Base-by-base conservation (phyloP, 2,113 vertebrate species). In the Apodemus speciosus region DNA sequence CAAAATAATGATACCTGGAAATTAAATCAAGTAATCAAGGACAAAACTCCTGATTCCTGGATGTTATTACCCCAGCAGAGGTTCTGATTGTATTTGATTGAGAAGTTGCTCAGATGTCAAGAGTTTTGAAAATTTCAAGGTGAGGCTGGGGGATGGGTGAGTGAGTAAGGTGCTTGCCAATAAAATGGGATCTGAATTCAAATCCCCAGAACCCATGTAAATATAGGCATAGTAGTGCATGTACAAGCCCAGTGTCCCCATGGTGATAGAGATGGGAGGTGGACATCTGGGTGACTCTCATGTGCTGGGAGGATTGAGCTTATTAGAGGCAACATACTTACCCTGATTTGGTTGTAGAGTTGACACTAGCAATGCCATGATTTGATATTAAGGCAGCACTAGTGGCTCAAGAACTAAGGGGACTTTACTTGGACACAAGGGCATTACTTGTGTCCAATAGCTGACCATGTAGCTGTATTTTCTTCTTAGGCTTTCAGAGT, bases 1-100 rank as follows among this genome's bases (percentile, higher is more conserved):
- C 27, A 76, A 86, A 75, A 91, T 81, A 85, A 43, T 35, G n/a
- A 56, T 68, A 69, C 25, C 38, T 93, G 18, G 69, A 92, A 90
- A 4, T 85, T 40, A 83, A 53, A 6, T 73, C 11, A 85, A 81
- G n/a, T 40, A 75, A 58, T 68, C n/a, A 75, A 93, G 15, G 68
- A 40, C 35, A 81, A 83, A 86, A 84, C n/a, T 85, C 46, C 72
- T 85, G 51, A 85, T 91, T 85, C 6, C 21, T 90, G 51, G 9
- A 0, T 77, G 85, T 92, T 43, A 75, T 58, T 58, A 3, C 5
- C 14, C 15, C 15, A 30, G 25, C 51, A 92, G 60, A 89, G 27
- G 86, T 83, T 73, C 53, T 89, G 30, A 58, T 90, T 89, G 72
- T 46, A 75, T 69, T 49, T 71, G 64, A n/a, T 80, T 84, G 38